phyloP scores from a whole-genome alignment of 2,113 vertebrate genomes.

The Ovibos moschatus region DNA sequence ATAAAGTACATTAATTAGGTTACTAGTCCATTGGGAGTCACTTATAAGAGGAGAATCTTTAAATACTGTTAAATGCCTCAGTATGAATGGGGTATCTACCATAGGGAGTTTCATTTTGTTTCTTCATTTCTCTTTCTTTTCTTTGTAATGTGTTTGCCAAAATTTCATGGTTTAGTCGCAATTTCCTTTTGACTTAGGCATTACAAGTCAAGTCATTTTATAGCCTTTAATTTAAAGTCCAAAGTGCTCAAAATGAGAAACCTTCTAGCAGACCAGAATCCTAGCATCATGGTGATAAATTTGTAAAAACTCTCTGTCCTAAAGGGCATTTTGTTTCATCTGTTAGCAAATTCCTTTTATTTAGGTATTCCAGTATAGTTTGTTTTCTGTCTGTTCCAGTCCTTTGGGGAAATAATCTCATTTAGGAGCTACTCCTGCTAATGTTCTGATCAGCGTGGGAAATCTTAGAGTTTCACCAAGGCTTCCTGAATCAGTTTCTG shows the following conservation, averaged over 20 bases:
- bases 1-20: conserved; percentile 54
- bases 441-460: conserved; percentile 33
- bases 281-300: conserved; percentile 19
- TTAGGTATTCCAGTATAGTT: conserved; percentile 52
- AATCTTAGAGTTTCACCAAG: conserved; percentile 48
- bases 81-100: conserved; percentile 51
- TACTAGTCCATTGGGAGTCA: conserved; percentile 25
- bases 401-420: conserved; percentile 34
- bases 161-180: conserved; percentile 30
- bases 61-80: conserved; percentile 52
- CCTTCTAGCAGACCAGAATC: not conserved
- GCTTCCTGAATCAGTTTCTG: conserved; percentile 39
- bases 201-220: conserved; percentile 46
- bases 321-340: conserved; percentile 48
- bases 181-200: conserved; percentile 38
- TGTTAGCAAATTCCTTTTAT: conserved; percentile 59
- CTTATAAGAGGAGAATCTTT: conserved; percentile 48
- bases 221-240: conserved; percentile 56
- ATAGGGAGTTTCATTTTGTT: conserved; percentile 23
- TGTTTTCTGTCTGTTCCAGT: conserved; percentile 40
- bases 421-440: conserved; percentile 45
- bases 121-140: conserved; percentile 43
- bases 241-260: conserved; percentile 30
- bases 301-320: conserved; percentile 22
- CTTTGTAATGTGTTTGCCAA: conserved; percentile 51